These are phyloP conservation scores for Drosophila monieri DNA, from an alignment of 2,888 invertebrate genomes.

Conservation along the genomic window DNA sequence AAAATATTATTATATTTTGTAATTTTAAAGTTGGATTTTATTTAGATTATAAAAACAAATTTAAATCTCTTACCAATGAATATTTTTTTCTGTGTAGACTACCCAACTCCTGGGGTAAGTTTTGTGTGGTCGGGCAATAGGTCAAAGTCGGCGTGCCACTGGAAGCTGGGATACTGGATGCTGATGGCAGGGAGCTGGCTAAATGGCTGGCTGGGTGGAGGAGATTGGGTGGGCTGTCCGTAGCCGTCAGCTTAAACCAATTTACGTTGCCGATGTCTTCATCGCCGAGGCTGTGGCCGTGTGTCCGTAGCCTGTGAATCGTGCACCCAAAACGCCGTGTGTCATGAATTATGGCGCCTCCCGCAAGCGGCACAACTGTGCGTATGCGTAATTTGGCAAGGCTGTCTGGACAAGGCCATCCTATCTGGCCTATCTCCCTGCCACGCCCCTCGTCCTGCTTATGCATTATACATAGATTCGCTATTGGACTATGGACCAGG, in stretches of 20 bases:
- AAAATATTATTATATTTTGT: not conserved
- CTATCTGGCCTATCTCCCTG: not conserved
- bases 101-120: not conserved
- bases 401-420: conserved; percentile 31
- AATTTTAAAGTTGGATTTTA: too few relatives aligned
- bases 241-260: conserved; percentile 77
- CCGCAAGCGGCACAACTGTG: conserved; percentile 64
- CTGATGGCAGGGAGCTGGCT: conserved; percentile 11
- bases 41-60: too few relatives aligned
- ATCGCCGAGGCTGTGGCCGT: conserved; percentile 56
- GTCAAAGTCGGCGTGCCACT: conserved; percentile 55
- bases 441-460: conserved; percentile 29
- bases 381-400: conserved; percentile 73
- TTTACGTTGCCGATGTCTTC: conserved; percentile 78
- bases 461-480: conserved; percentile 39
- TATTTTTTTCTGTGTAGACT: conserved; percentile 6
- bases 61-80: not conserved
- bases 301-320: conserved; percentile 29
- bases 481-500: not conserved
- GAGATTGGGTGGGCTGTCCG: conserved; percentile 32
- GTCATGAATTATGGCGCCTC: conserved; percentile 72
- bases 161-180: not conserved
- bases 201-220: conserved; percentile 10
- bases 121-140: conserved; percentile 58
- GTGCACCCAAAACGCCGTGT: conserved; percentile 63